phyloP scores from a whole-genome alignment of 2,888 invertebrate species.

The Caenorhabditis afra region DNA sequence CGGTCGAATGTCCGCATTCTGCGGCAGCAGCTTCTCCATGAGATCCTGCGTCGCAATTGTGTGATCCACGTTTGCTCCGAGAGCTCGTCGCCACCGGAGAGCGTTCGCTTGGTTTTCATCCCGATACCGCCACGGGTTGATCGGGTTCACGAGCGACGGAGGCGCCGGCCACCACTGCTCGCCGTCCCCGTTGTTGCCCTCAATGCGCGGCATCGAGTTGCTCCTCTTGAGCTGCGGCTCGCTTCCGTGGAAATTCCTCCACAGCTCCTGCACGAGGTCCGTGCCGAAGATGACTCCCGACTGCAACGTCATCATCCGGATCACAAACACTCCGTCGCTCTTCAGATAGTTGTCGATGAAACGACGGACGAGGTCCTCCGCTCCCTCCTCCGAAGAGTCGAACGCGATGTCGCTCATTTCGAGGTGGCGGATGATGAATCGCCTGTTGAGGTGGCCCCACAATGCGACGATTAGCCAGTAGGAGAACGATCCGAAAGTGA shows the following conservation, averaged over 20 bases:
- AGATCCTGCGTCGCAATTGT: slow-evolving; percentile 60
- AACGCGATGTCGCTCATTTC: slow-evolving; percentile 80
- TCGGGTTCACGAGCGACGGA: slow-evolving; percentile 41
- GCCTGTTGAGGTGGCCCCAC: slow-evolving; percentile 68
- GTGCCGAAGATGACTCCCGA: slow-evolving; percentile 80
- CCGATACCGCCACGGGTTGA: slow-evolving; percentile 28
- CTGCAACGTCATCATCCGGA: slow-evolving; percentile 80
- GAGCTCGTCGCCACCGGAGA: slow-evolving; percentile 61
- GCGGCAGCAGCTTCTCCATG: slow-evolving; percentile 62
- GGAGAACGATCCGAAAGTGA: slow-evolving; percentile 76
- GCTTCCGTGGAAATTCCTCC: slow-evolving; percentile 72
- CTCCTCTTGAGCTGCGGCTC: slow-evolving; percentile 73
- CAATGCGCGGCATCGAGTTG: slow-evolving; percentile 70
- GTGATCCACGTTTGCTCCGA: slow-evolving; percentile 66
- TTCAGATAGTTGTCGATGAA: slow-evolving; percentile 78
- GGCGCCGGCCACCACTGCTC: slow-evolving; percentile 57
- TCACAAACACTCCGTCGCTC: slow-evolving; percentile 79
- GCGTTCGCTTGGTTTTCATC: slow-evolving; percentile 51
- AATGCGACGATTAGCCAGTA: slow-evolving; percentile 77
- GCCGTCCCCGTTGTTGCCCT: slow-evolving; percentile 6
- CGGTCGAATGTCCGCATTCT: slow-evolving; percentile 15
- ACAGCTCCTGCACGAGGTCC: slow-evolving; percentile 77
- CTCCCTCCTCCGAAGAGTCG: slow-evolving; percentile 70
- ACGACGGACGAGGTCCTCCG: slow-evolving; percentile 69
- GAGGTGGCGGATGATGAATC: slow-evolving; percentile 78